Evolutionary conservation across 1,140 invertebrate genomes (phyloP), one percentile per base, ranked within the genome.

Genomic region (Tenebrio molitor): DNA sequence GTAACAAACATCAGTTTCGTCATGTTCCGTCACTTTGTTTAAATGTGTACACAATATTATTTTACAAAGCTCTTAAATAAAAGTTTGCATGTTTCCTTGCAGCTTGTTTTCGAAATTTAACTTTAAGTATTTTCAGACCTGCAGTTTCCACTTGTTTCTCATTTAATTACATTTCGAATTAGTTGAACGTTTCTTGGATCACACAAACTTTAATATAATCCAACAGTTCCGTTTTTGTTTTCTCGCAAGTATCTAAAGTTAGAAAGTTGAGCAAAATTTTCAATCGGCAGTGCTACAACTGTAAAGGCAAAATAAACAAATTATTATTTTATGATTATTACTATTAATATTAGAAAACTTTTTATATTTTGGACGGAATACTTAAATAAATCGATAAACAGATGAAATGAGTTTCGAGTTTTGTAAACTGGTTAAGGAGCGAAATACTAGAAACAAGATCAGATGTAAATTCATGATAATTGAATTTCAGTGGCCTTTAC

Each of bases 151-250:
- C 15, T 50, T 21, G 44, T 5, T 50, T 50, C 21, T 50, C 44
- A 50, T 50, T 50, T 50, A 50, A 50, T 50, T 50, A 50, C 44
- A 17, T 50, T 50, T 21, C 15, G 42, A 14, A 44, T 44, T 44
- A 15, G 44, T 50, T 50, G n/a, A 50, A 50, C 16, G 17, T 50
- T 50, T 19, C 17, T 19, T 21, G 19, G 16, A 3, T 50, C 44
- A 50, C 44, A 17, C 44, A n/a, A 50, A 50, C 44, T 17, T 50
- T 50, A 17, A 50, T 50, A 50, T 19, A 50, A 50, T 50, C 17
- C 44, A 50, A 21, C 17, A 50, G 44, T 50, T 50, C 10, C 44
- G 10, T 21, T 50, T 4, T 50, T 15, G 42, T 15, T 44, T 44
- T 44, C 12, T 44, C 14, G 42, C 16, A 2, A 12, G n/a, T 14